A percentile compares a stretch with the other conserved stretches of the same genome.
These are phyloP conservation scores for Sitobion miscanthi DNA, from an alignment of 1,140 invertebrate genomes.

Conservation along the genomic window DNA sequence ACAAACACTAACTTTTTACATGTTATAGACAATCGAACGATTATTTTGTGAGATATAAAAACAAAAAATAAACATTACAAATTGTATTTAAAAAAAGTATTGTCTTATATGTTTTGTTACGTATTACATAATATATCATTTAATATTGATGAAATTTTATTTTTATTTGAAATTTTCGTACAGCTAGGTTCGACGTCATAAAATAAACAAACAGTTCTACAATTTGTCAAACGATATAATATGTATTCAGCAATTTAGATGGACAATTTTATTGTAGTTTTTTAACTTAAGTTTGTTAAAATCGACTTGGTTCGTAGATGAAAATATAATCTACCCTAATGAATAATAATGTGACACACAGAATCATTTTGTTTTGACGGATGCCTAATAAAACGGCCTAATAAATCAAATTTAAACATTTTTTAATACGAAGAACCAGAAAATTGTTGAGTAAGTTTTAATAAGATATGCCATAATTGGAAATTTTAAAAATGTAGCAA, in stretches of 20 bases:
- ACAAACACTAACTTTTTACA: background rate
- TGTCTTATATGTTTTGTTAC: background rate
- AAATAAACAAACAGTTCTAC: background rate
- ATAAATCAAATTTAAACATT: background rate
- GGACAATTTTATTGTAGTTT: too few relatives aligned
- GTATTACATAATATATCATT: background rate
- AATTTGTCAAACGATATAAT: background rate
- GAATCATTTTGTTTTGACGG: background rate
- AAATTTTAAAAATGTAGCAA: too few relatives aligned
- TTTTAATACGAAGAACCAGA: background rate
- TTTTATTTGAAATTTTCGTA: background rate
- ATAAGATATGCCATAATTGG: background rate
- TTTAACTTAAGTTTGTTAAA: too few relatives aligned
- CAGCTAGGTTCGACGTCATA: background rate
- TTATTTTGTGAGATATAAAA: background rate
- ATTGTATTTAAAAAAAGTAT: too few relatives aligned
- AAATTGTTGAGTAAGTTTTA: background rate
- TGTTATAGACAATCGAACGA: background rate
- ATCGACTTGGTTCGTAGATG: background rate
- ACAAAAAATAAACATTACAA: background rate
- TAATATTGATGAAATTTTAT: background rate
- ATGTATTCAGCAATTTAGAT: background rate
- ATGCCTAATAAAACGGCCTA: background rate
- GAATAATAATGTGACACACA: background rate
- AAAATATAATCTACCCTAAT: background rate